A percentile compares a stretch with the other conserved stretches of the same genome.
Conservation (phyloP, 1,140 invertebrate genomes). For the Diorhabda sublineata region DNA sequence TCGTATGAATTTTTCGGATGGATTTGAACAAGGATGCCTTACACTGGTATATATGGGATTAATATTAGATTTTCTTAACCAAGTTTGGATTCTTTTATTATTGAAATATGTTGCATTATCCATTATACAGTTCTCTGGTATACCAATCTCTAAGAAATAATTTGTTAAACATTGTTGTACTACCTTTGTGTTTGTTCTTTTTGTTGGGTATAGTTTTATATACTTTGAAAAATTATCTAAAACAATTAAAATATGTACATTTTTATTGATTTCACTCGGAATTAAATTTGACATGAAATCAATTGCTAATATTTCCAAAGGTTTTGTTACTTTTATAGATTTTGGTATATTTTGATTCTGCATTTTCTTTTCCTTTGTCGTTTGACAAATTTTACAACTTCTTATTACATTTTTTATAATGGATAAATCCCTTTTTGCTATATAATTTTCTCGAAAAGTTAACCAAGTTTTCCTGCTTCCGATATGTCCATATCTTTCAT, state of each 20-base stretch:
- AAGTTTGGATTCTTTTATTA: neutral
- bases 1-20: slow-evolving; percentile 4
- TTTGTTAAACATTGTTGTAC: slow-evolving; percentile 7
- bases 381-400: slow-evolving; percentile 3
- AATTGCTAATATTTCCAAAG: slow-evolving; percentile 6
- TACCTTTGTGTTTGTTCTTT: neutral
- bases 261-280: neutral
- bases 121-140: slow-evolving; percentile 6
- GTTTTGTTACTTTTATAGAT: slow-evolving; percentile 4
- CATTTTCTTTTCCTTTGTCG: slow-evolving; percentile 1
- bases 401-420: slow-evolving; percentile 5
- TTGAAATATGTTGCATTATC: slow-evolving; percentile 18
- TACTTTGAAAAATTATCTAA: slow-evolving; percentile 10
- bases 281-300: slow-evolving; percentile 10
- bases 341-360: slow-evolving; percentile 3
- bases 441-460: slow-evolving; percentile 9
- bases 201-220: slow-evolving; percentile 5
- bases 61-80: neutral
- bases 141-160: slow-evolving; percentile 4
- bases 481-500: slow-evolving; percentile 10
- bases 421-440: neutral
- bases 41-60: slow-evolving; percentile 7
- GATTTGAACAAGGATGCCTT: slow-evolving; percentile 8
- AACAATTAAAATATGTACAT: slow-evolving; percentile 4
- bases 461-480: slow-evolving; percentile 4